These are phyloP conservation scores for Falco rusticolus DNA, from an alignment of 2,797 vertebrate genomes.

Conservation along the genomic window DNA sequence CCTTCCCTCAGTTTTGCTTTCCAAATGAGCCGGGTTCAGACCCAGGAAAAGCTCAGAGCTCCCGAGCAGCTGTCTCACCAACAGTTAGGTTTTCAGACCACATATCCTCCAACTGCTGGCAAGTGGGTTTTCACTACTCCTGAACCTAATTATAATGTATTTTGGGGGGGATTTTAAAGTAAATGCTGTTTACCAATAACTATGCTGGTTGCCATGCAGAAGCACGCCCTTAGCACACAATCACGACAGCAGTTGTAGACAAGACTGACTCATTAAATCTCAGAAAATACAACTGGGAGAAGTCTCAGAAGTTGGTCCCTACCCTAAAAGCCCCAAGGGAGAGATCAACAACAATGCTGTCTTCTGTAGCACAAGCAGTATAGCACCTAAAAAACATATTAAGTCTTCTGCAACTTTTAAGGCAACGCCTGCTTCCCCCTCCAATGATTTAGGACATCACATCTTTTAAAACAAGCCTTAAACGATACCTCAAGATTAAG, in stretches of 20 bases:
- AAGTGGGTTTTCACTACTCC: neutral
- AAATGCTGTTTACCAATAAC: neutral
- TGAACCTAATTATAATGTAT: neutral
- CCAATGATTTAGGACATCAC: neutral
- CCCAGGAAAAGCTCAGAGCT: neutral
- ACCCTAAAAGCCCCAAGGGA: neutral
- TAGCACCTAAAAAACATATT: neutral
- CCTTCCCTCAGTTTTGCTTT: neutral
- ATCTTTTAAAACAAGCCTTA: neutral
- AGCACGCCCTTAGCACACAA: neutral
- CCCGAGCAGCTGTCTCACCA: neutral
- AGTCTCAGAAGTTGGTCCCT: neutral
- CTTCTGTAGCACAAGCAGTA: neutral
- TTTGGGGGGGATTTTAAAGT: neutral
- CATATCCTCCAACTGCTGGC: neutral
- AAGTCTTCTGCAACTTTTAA: neutral
- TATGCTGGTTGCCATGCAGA: neutral
- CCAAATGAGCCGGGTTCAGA: neutral
- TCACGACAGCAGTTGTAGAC: neutral
- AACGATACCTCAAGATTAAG: neutral
- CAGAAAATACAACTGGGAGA: constrained; percentile 7
- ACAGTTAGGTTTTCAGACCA: neutral
- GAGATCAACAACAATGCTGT: neutral
- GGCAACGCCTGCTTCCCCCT: neutral
- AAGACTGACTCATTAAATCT: constrained; percentile 24